Evolutionary conservation across 2,888 invertebrate genomes (phyloP).

Genomic region (Teleiodes luculella): DNA sequence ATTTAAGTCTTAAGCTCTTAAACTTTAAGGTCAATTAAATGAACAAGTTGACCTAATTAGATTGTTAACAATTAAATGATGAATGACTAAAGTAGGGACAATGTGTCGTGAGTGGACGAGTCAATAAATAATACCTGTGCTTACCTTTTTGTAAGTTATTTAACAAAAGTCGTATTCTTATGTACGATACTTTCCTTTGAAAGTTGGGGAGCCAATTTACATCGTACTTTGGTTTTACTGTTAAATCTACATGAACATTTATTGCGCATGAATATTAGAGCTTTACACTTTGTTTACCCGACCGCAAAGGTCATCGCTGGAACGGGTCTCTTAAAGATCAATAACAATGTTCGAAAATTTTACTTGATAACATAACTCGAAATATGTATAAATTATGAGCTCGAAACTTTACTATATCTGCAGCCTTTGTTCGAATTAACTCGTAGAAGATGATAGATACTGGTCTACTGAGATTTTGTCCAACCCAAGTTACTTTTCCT

Average conservation of each 20-base stretch:
- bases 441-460: too few species aligned
- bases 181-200: neutral
- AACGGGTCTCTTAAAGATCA: neutral
- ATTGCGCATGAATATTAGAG: conserved; percentile 27
- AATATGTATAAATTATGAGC: too few species aligned
- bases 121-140: too few species aligned
- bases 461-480: too few species aligned
- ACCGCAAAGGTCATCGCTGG: neutral
- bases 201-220: neutral
- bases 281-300: conserved; percentile 18
- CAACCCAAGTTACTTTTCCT: too few species aligned
- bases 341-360: too few species aligned
- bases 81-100: neutral
- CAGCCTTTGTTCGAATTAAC: too few species aligned
- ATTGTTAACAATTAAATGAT: neutral
- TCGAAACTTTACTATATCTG: too few species aligned
- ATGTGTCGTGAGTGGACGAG: neutral
- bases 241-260: conserved; percentile 19
- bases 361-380: too few species aligned
- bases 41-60: conserved; percentile 6
- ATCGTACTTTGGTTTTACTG: too few species aligned
- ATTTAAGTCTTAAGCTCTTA: neutral
- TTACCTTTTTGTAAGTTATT: too few species aligned
- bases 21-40: neutral
- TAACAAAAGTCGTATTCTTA: too few species aligned